Percentiles rank a stretch among this genome's conserved stretches.
Conservation (phyloP, 2,797 vertebrate genomes). For the Sebastes miniatus region DNA sequence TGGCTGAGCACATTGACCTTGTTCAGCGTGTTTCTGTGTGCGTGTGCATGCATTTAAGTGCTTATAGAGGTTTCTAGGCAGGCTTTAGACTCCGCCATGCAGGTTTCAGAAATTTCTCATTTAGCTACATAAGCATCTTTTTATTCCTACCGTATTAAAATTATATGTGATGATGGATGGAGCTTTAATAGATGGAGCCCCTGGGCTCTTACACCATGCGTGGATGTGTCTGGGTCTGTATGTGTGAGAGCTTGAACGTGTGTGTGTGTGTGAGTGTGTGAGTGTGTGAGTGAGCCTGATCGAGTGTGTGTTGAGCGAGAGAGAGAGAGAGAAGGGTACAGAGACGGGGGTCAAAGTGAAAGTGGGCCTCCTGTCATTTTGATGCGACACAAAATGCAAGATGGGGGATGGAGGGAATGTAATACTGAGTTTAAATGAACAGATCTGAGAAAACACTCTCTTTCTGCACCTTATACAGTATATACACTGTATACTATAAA, state of each 20-base stretch:
- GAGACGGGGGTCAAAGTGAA: slow-evolving; percentile 42
- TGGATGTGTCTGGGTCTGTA: slow-evolving; percentile 14
- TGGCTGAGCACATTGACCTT: slow-evolving; percentile 54
- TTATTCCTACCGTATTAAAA: slow-evolving; percentile 68
- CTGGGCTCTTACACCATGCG: slow-evolving; percentile 38
- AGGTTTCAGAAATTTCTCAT: slow-evolving; percentile 50
- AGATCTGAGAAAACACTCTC: slow-evolving; percentile 19
- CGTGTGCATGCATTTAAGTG: slow-evolving; percentile 35
- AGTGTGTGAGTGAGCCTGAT: background rate
- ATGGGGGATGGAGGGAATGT: slow-evolving; percentile 1
- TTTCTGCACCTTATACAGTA: slow-evolving; percentile 2
- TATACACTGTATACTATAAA: background rate
- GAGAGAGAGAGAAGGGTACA: background rate
- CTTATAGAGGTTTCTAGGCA: slow-evolving; percentile 46
- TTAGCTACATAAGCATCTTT: slow-evolving; percentile 70
- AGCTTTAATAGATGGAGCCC: slow-evolving; percentile 67
- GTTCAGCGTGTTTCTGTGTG: slow-evolving; percentile 28
- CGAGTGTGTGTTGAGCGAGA: background rate
- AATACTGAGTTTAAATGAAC: slow-evolving; percentile 13
- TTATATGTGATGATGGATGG: slow-evolving; percentile 75
- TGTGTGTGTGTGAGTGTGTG: background rate
- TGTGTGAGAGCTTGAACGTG: background rate
- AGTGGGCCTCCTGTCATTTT: slow-evolving; percentile 41
- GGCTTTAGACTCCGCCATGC: slow-evolving; percentile 12
- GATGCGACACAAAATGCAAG: slow-evolving; percentile 13